These are phyloP conservation scores for Sitta europaea DNA, from an alignment of 2,113 vertebrate species.

Conservation along the genomic window DNA sequence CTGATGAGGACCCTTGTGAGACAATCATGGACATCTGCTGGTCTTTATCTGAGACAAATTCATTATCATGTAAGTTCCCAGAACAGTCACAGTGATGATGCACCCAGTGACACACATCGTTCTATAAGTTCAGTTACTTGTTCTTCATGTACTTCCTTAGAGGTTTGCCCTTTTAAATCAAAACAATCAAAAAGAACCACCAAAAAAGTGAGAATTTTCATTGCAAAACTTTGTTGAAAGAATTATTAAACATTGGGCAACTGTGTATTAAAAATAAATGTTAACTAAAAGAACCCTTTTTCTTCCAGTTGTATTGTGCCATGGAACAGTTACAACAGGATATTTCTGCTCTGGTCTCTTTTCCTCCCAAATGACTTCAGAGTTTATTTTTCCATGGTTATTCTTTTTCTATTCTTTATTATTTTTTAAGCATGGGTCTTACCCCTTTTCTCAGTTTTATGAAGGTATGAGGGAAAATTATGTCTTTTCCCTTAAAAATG, in stretches of 20 bases:
- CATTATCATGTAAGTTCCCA: neutral
- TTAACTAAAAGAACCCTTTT: neutral
- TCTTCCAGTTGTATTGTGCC: neutral
- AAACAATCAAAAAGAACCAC: neutral
- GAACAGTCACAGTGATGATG: neutral
- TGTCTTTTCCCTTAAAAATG: neutral
- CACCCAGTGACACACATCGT: neutral
- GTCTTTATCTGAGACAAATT: neutral
- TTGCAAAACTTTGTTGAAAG: neutral
- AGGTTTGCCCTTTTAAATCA: slow-evolving; percentile 4
- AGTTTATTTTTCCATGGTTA: neutral
- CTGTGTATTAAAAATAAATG: neutral
- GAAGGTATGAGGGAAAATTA: neutral
- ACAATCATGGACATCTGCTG: neutral
- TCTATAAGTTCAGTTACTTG: neutral
- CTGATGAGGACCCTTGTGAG: neutral
- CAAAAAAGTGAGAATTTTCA: neutral
- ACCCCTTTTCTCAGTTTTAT: neutral
- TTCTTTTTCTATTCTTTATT: neutral
- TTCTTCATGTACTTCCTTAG: neutral
- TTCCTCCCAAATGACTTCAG: neutral
- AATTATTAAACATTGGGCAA: slow-evolving; percentile 28
- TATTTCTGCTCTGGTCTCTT: neutral
- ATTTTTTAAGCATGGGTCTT: neutral
- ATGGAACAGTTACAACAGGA: neutral